A percentile compares a stretch with the other conserved stretches of the same genome.
Evolutionary conservation across 2,888 invertebrate genomes (phyloP).

Genomic region (Sphaerophoria taeniata): DNA sequence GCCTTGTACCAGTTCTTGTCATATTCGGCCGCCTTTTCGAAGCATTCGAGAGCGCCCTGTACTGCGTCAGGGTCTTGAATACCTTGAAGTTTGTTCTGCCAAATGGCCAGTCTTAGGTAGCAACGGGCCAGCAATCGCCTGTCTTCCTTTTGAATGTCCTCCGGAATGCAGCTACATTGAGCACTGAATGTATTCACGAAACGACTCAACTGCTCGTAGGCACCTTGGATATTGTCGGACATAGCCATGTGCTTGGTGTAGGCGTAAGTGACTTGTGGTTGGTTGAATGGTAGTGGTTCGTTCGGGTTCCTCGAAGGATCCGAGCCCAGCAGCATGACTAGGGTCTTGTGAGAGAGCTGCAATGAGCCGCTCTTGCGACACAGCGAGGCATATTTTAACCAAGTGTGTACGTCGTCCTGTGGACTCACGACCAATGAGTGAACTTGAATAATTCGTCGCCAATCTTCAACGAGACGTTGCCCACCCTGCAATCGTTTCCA

Average conservation of each 20-base stretch:
- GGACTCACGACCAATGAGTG: constrained; percentile 96
- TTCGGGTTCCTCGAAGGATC: constrained; percentile 90
- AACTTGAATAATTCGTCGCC: constrained; percentile 98
- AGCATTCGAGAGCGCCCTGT: constrained; percentile 81
- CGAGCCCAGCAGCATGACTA: constrained; percentile 93
- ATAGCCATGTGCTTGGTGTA: constrained; percentile 98
- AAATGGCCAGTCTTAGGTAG: constrained; percentile 96
- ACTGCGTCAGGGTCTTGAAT: constrained; percentile 88
- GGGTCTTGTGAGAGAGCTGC: constrained; percentile 94
- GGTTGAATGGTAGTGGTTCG: constrained; percentile 88
- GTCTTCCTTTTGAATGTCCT: constrained; percentile 84
- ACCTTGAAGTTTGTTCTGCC: constrained; percentile 95
- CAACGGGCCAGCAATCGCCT: constrained; percentile 89
- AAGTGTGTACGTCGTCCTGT: constrained; percentile 97
- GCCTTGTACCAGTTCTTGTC: constrained; percentile 95
- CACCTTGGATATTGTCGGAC: constrained; percentile 89
- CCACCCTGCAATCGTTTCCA: constrained; percentile 98
- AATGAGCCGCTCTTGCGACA: constrained; percentile 96
- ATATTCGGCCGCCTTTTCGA: constrained; percentile 82
- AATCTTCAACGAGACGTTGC: constrained; percentile 97
- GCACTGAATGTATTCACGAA: constrained; percentile 87
- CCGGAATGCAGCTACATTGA: constrained; percentile 84
- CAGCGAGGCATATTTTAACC: constrained; percentile 98
- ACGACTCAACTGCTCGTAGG: constrained; percentile 90
- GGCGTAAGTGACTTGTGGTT: constrained; percentile 95